Evolutionary conservation across 64 coral and sea anemone genomes (phyloP).

Genomic region (Acropora tenuis): DNA sequence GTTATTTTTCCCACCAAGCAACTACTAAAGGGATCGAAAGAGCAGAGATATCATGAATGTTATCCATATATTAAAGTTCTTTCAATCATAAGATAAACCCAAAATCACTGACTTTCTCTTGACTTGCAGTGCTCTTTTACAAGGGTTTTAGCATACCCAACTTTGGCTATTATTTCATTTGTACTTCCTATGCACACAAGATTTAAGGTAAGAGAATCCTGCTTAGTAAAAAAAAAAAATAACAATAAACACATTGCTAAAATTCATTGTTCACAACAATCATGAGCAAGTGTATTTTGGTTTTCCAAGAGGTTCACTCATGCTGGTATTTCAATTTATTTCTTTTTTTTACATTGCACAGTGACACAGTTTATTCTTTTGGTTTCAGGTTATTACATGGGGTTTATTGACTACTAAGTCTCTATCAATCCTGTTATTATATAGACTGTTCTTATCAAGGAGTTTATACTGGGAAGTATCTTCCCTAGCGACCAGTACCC

Average conservation of each 20-base stretch:
- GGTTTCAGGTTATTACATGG: conserved; percentile 83
- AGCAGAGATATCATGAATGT: too few relatives aligned
- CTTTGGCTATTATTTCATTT: conserved; percentile 59
- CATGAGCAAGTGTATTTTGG: too few relatives aligned
- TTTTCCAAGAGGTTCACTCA: too few relatives aligned
- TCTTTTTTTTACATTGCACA: too few relatives aligned
- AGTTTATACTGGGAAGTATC: conserved; percentile 99
- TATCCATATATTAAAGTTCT: too few relatives aligned
- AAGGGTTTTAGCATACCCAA: conserved; percentile 86
- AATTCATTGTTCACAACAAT: too few relatives aligned
- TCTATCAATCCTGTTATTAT: conserved; percentile 84
- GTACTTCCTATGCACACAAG: conserved; percentile 73
- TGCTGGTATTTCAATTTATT: too few relatives aligned
- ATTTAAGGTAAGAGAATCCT: conserved; percentile 73
- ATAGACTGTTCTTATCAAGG: conserved; percentile 94
- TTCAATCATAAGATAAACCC: too few relatives aligned
- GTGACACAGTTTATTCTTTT: neutral
- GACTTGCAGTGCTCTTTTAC: conserved; percentile 76
- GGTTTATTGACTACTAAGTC: conserved; percentile 79
- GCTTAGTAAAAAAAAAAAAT: too few relatives aligned
- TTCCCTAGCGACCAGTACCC: conserved; percentile 83
- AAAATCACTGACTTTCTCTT: conserved; percentile 9
- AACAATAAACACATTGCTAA: too few relatives aligned
- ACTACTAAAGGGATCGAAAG: too few relatives aligned
- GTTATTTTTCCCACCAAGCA: too few relatives aligned